These are phyloP conservation scores for Cydia strobilella DNA, from an alignment of 1,140 invertebrate species.

Conservation along the genomic window DNA sequence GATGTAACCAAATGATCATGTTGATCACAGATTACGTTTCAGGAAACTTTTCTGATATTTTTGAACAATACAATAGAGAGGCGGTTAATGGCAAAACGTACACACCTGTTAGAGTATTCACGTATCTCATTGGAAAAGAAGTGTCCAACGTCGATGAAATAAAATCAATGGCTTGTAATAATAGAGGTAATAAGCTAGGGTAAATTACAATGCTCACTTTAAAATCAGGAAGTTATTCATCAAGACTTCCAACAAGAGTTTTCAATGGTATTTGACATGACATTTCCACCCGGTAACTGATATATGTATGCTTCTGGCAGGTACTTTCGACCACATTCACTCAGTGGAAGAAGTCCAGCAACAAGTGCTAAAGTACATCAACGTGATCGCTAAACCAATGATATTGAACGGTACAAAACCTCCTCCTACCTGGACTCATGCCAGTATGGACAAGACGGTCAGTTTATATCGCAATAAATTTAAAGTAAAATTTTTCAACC, in stretches of 20 bases:
- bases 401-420: constrained; percentile 88
- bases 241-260: background rate
- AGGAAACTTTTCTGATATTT: constrained; percentile 92
- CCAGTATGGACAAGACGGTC: constrained; percentile 92
- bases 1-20: constrained; percentile 99
- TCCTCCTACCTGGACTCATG: constrained; percentile 93
- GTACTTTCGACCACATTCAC: constrained; percentile 95
- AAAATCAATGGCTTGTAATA: constrained; percentile 96
- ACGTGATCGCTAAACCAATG: constrained; percentile 92
- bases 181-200: constrained; percentile 88
- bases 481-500: background rate
- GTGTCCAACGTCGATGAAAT: constrained; percentile 95
- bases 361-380: constrained; percentile 95
- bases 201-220: no score
- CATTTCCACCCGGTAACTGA: background rate
- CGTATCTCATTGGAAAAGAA: constrained; percentile 97
- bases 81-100: constrained; percentile 80
- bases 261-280: background rate
- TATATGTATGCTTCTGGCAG: constrained; percentile 69
- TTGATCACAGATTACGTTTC: constrained; percentile 99
- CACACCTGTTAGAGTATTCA: constrained; percentile 96
- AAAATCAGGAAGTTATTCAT: background rate
- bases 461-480: constrained; percentile 47
- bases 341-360: constrained; percentile 96
- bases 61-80: constrained; percentile 91